Evolutionary conservation across 2,113 vertebrate genomes (phyloP).

Genomic region (Speoplatyrhinus poulsoni): DNA sequence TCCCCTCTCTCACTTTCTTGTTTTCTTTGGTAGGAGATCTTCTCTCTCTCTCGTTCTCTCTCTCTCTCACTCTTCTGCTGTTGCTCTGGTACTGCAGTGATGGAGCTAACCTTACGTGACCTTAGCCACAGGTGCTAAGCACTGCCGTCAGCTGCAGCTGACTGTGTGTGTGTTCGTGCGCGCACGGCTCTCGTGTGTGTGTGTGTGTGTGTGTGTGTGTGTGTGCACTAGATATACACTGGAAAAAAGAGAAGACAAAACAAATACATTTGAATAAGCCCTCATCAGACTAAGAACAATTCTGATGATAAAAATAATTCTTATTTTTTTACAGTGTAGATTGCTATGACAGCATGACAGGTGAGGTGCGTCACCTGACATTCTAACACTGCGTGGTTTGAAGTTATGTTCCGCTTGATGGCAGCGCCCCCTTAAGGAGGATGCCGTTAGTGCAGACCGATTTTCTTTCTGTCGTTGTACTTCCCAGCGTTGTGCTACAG

Average conservation of each 20-base stretch:
- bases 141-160: slow-evolving; percentile 4
- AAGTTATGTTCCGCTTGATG: slow-evolving; percentile 49
- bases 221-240: neutral
- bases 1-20: neutral
- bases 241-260: no score
- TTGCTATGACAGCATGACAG: neutral
- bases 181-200: neutral
- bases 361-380: neutral
- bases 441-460: slow-evolving; percentile 9
- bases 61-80: neutral
- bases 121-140: neutral
- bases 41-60: slow-evolving; percentile 1
- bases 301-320: no score
- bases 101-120: slow-evolving; percentile 25
- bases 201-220: slow-evolving; percentile 18
- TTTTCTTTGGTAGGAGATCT: no score
- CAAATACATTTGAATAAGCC: no score
- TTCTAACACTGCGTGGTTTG: slow-evolving; percentile 9
- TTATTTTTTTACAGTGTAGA: neutral
- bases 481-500: slow-evolving; percentile 29
- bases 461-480: slow-evolving; percentile 25
- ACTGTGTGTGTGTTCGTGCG: slow-evolving; percentile 20
- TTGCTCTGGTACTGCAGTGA: slow-evolving; percentile 14
- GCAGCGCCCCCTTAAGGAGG: slow-evolving; percentile 48
- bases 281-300: no score